Conservation (phyloP, 64 coral and sea anemone genomes). For the Montipora cactus region DNA sequence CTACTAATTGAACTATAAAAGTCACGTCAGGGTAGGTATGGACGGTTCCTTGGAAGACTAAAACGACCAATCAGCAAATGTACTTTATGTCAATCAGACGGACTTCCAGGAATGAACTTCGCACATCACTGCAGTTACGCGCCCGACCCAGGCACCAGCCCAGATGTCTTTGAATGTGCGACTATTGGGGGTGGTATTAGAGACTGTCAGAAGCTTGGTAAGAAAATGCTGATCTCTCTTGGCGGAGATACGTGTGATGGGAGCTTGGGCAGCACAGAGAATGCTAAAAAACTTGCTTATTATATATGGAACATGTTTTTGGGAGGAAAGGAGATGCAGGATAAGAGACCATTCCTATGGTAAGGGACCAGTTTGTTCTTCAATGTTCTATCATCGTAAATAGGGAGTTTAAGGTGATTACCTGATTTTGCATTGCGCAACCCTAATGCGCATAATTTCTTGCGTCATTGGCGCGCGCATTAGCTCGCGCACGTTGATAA, state of each 20-base stretch:
- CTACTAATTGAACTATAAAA: no score
- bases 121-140: conserved; percentile 81
- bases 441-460: no score
- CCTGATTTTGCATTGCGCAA: not conserved
- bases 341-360: conserved; percentile 66
- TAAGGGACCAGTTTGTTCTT: not conserved
- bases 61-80: not conserved
- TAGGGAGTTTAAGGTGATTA: not conserved
- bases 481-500: no score
- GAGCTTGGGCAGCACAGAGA: conserved; percentile 49
- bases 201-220: conserved; percentile 75
- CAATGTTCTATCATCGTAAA: not conserved
- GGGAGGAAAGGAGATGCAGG: conserved; percentile 66
- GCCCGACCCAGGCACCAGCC: conserved; percentile 35
- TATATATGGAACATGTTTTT: conserved; percentile 81
- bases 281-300: conserved; percentile 61
- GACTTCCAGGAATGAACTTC: conserved; percentile 76
- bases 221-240: conserved; percentile 74
- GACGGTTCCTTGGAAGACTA: no score
- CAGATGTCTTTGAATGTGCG: conserved; percentile 70
- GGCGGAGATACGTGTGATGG: conserved; percentile 79
- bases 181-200: conserved; percentile 73
- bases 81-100: conserved; percentile 14
- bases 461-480: no score
- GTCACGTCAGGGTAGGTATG: no score